Base-by-base conservation (phyloP, 2,888 invertebrate genomes). In the Phyllotreta striolata region DNA sequence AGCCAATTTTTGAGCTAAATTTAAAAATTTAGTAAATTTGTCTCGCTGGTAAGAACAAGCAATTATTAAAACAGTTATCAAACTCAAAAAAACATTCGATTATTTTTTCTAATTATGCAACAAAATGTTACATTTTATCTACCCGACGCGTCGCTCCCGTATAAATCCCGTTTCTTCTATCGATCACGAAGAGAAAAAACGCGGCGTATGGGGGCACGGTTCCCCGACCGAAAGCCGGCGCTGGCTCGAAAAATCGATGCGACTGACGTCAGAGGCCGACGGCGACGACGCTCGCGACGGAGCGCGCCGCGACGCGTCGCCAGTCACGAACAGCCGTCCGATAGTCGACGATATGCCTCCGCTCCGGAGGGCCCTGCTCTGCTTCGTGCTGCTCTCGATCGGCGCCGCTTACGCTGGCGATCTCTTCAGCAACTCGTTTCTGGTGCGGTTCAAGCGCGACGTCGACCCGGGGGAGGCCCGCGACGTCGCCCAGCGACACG, bases 341-440 rank as follows among this genome's bases (percentile, higher is more conserved):
- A 60, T 60, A 61, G 46, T 57, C 63, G 76, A 80, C 77, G 79
- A 81, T n/a, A n/a, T 81, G 81, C 79, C 78, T 78, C 79, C 76
- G 63, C 73, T 70, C 69, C 74, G 75, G 80, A 77, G 78, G 78
- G 73, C 63, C 44, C 24, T 24, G 24, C 62, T 72, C 66, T 63
- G 62, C 75, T 61, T 71, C 73, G 71, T 68, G 73, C 52, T 63
- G 64, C 61, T 66, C 43, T 63, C 68, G 64, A 62, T 64, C 66
- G 70, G 70, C 72, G 69, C 74, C 68, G n/a, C 61, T 38, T 69
- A 70, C 70, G 68, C 69, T 66, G 67, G 70, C 54, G 75, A 73
- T 58, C 89, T 98, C 76, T 95, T 96, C 85, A 98, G 97, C 81
- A 98, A 97, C 84, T 92, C 94, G 62, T 98, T 98, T 86, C 87